Evolutionary conservation across 2,797 vertebrate species (phyloP), one percentile per base, ranked within the genome.

Genomic region (Phoeniculus purpureus): DNA sequence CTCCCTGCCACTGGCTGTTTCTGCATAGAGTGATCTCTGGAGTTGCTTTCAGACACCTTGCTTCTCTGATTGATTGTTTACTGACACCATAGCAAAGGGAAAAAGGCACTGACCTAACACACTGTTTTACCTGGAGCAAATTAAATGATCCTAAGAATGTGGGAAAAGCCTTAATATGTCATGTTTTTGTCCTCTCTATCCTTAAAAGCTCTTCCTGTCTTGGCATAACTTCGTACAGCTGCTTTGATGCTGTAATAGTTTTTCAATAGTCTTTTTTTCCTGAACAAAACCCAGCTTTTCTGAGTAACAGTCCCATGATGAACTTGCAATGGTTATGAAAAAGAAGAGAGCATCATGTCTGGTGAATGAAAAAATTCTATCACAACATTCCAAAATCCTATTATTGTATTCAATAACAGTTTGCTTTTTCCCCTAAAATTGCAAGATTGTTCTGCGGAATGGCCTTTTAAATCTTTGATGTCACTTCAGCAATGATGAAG

Each of bases 381-480:
- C 68, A 76, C 25, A 54, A 71, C 59, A 37, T 79, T 60, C 62
- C 25, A 65, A 70, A 81, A 85, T 37, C 29, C 85, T 89, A 70
- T 79, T 83, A 79, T 91, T 91, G 25, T 81, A 89, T 87, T 76
- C 86, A 84, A 62, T 85, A 92, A 66, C 43, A 48, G 56, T 78
- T 93, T 75, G 26, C 11, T 67, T 90, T 89, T 93, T 17, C 50
- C 27, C 45, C 22, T 87, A 67, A 89, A 92, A 79, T 85, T 76
- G 34, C 73, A 81, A 54, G 27, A 83, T 81, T 40, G 29, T 83
- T 87, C 80, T 83, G 48, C 61, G 87, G 59, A 94, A 93, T 81
- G 73, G 75, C 79, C 86, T 95, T 89, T 92, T 31, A 87, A 87
- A 81, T 94, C 70, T 89, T 78, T 81, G 52, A 72, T 89, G 95